Evolutionary conservation across 2,113 vertebrate species (phyloP).

Genomic region (Scytalopus superciliaris): DNA sequence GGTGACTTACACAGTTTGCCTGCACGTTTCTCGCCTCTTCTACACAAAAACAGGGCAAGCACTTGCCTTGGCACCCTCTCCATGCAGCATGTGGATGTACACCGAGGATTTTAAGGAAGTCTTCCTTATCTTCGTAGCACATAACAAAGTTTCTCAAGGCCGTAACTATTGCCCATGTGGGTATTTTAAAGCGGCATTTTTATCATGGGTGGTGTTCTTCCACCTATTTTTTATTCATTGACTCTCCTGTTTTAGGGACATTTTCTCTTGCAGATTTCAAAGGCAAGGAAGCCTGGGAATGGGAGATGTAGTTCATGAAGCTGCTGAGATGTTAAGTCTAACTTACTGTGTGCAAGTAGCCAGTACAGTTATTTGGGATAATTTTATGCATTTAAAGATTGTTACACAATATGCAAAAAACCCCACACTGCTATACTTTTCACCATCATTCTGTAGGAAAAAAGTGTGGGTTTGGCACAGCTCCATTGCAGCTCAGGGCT

Average conservation of each 20-base stretch:
- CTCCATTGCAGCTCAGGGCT: not conserved
- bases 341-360: not conserved
- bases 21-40: not conserved
- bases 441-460: not conserved
- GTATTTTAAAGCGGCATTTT: not conserved
- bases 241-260: not conserved
- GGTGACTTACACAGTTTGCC: not conserved
- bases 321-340: not conserved
- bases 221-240: not conserved
- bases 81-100: not conserved
- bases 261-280: not conserved
- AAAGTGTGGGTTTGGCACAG: not conserved
- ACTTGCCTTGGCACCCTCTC: not conserved
- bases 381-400: not conserved
- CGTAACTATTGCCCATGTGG: not conserved
- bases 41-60: not conserved
- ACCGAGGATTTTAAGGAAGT: not conserved
- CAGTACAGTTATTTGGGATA: not conserved
- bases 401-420: not conserved
- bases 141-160: not conserved
- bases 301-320: not conserved
- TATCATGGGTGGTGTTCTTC: not conserved
- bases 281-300: not conserved
- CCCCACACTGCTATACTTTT: not conserved
- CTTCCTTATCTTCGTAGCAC: not conserved